These are phyloP conservation scores for human (Homo sapiens) DNA, from an alignment of 2,113 vertebrate species.

Conservation along the genomic window GRCh38 chr1:23528001-23528500, in stretches of 20 bases:
- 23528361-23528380: conserved; percentile 73
- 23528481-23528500: background rate
- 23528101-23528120: background rate
- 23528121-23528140: background rate
- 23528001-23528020: too few relatives aligned
- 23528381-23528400: conserved; percentile 68
- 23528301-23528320: conserved; percentile 67
- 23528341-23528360: conserved; percentile 68
- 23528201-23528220: background rate
- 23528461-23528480: background rate
- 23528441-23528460: background rate
- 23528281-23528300: conserved; percentile 44
- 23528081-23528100: background rate
- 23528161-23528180: background rate
- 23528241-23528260: background rate
- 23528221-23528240: background rate
- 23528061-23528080: too few relatives aligned
- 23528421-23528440: background rate
- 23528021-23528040: too few relatives aligned
- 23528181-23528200: background rate
- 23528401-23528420: conserved; percentile 69
- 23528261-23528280: background rate
- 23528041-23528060: too few relatives aligned
- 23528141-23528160: background rate
- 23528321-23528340: conserved; percentile 68